Percentiles rank a stretch among this genome's conserved stretches.
Conservation (phyloP, 2,113 vertebrate genomes). For the Pungitius pungitius region DNA sequence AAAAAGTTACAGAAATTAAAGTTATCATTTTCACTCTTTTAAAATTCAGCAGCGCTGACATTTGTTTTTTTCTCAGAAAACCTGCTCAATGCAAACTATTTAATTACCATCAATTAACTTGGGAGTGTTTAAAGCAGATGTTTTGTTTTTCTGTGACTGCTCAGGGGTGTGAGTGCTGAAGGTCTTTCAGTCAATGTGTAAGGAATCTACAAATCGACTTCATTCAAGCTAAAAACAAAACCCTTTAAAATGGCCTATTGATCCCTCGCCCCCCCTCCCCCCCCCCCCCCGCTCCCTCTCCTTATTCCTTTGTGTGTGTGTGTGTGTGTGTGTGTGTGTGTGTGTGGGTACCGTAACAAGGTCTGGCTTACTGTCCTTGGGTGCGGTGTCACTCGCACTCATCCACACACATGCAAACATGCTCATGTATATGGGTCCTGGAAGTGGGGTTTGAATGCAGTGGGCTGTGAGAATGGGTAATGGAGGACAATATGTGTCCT, state of each 20-base stretch:
- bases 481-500: conserved; percentile 77
- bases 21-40: neutral
- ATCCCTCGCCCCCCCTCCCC: conserved; percentile 18
- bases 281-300: neutral
- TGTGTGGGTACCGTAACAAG: conserved; percentile 28
- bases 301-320: neutral
- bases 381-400: conserved; percentile 16
- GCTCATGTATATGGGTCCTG: conserved; percentile 41
- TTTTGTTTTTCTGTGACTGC: conserved; percentile 83
- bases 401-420: conserved; percentile 50
- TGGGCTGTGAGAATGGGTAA: conserved; percentile 75
- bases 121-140: conserved; percentile 84
- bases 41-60: conserved; percentile 10
- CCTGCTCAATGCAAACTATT: conserved; percentile 38
- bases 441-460: conserved; percentile 57
- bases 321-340: conserved; percentile 1
- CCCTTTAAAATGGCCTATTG: conserved; percentile 76
- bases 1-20: neutral
- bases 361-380: conserved; percentile 57
- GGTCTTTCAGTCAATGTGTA: conserved; percentile 85
- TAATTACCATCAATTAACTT: conserved; percentile 79
- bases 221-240: conserved; percentile 85
- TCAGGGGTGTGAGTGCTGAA: conserved; percentile 79
- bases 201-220: conserved; percentile 83
- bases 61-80: conserved; percentile 39